A percentile compares a stretch with the other conserved stretches of the same genome.
phyloP scores from a whole-genome alignment of 2,113 vertebrate genomes.

The Paralichthys olivaceus region DNA sequence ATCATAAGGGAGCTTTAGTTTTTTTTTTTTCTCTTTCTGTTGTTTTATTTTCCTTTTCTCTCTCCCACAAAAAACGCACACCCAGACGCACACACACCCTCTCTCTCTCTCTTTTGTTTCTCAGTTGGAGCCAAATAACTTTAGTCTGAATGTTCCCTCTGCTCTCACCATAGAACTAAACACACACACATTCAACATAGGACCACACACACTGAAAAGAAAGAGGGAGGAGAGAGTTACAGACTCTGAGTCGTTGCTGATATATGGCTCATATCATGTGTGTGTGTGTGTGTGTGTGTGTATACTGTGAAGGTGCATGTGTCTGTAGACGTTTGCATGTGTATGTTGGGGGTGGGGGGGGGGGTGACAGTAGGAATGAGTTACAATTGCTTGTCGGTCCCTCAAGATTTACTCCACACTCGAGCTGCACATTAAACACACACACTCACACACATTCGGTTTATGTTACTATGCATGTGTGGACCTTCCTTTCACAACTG shows the following conservation, averaged over 20 bases:
- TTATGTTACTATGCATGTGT: conserved; percentile 5
- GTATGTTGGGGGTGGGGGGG: background rate
- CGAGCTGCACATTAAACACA: conserved; percentile 16
- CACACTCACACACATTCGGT: background rate
- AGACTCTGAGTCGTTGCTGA: conserved; percentile 2
- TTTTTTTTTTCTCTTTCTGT: conserved; percentile 68
- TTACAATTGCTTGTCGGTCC: conserved; percentile 35
- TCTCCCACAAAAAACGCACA: background rate
- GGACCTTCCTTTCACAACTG: background rate
- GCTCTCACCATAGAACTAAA: conserved; percentile 48
- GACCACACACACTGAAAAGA: conserved; percentile 9
- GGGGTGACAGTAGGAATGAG: conserved; percentile 36
- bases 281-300: background rate
- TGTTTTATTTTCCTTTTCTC: conserved; percentile 62
- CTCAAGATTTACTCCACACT: conserved; percentile 50
- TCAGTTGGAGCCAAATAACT: conserved; percentile 66
- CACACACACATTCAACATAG: conserved; percentile 15
- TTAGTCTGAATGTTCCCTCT: conserved; percentile 53
- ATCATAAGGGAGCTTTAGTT: conserved; percentile 79
- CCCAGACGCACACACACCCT: conserved; percentile 14
- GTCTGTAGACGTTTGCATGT: too few relatives aligned
- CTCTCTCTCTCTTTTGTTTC: conserved; percentile 16
- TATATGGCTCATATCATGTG: background rate
- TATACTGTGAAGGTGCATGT: conserved; percentile 2
- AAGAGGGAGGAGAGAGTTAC: background rate